Base-by-base conservation (phyloP, 2,113 vertebrate species). In the Bettongia penicillata region DNA sequence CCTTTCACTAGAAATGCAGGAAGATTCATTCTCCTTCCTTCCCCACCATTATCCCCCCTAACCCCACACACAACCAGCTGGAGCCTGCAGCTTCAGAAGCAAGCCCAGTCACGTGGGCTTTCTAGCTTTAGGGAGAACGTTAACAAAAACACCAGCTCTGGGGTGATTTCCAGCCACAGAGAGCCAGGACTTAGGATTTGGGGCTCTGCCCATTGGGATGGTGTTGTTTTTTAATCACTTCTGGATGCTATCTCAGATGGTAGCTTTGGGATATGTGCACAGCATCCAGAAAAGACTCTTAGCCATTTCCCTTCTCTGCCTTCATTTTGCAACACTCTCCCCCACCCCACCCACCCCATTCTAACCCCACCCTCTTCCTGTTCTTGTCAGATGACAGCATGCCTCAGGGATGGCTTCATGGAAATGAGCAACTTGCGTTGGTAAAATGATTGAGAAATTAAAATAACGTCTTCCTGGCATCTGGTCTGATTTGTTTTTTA, bases 401-500 rank as follows among this genome's bases (percentile, higher is more conserved):
- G 94, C 94, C 91, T 96, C 50, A 2, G 95, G 96, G 55, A 61
- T 53, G 90, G 93, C 91, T 97, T 94, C 97, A 93, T 48, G 48
- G 57, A 95, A 22, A 53, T 68, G 25, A 89, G 90, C 93, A 52
- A 97, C 97, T 98, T 96, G 53, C 94, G 96, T 97, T 93, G 92
- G 93, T 7, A 37, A 53, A 97, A 95, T 25, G 89, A 94, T 22
- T 50, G n/a, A 0, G 11, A 5, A 57, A 48, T 96, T 96, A 93
- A 93, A 97, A 96, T 94, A 93, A 1, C 94, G 94, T 92, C 90
- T 9, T 16, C 98, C 24, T 95, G 96, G 92, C 3, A 9, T 22
- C 52, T 92, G 93, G 94, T 95, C 95, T 98, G 98, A 96, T 94
- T 94, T 94, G 98, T n/a, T 94, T 98, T 97, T 96, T 96, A 98